Evolutionary conservation across 2,888 invertebrate genomes (phyloP), one percentile per base, ranked within the genome.

Genomic region (Dynastes grantii): DNA sequence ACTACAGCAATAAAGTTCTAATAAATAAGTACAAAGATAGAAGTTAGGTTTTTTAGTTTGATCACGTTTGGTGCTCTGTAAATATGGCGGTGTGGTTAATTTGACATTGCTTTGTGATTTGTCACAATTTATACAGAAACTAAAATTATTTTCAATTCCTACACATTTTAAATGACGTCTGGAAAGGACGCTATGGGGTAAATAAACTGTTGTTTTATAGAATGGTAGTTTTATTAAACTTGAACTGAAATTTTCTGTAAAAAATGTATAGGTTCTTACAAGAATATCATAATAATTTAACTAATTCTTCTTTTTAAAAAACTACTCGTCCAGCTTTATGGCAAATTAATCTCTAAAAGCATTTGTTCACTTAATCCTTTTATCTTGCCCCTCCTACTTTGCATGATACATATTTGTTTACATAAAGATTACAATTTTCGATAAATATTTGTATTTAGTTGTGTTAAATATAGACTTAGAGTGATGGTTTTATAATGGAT

Each of bases 171-270:
- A 92, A 95, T 94, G 94, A 94, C 94, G 91, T 93, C 93, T 89
- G 94, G 94, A 90, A 94, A 94, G 90, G 94, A 94, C 90, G 92
- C 92, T 85, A 94, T 95, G 95, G 95, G 95, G 95, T 94, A 89
- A 92, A 92, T 92, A 85, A 80, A 63, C 32, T 67, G 40, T 61
- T 61, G 13, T 5, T 40, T 73, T 45, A 8, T 61, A 13, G 40
- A 75, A 61, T 68, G 27, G 40, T 68, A 68, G 51, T 51, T 68
- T 68, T 68, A 68, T 68, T 68, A 27, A 68, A 49, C 51, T 51
- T 51, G 27, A 8, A 27, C 4, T 51, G 49, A 51, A 29, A 68
- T 4, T 63, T 32, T 32, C 27, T 32, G 11, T 29, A 27, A 63
- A 29, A 63, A 29, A 32, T 22, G 1, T 53, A 5, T 3, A 58